Evolutionary conservation across 2,888 invertebrate genomes (phyloP).

Genomic region (Synergus umbraculus): DNA sequence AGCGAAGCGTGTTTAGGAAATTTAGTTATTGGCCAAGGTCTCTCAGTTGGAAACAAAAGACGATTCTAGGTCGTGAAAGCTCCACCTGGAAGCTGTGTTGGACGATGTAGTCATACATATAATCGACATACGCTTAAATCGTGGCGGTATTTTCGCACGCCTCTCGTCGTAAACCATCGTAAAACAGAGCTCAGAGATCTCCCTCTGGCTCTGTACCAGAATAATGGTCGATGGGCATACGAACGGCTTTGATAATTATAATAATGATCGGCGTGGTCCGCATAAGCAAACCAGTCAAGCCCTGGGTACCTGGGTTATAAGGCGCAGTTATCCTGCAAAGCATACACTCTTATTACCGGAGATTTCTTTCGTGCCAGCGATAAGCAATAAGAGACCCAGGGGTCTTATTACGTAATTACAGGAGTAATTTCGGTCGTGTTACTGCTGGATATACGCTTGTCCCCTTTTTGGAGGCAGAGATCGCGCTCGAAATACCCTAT

Average conservation of each 20-base stretch:
- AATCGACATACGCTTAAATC: conserved; percentile 65
- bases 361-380: conserved; percentile 61
- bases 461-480: background rate
- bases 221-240: conserved; percentile 46
- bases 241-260: conserved; percentile 70
- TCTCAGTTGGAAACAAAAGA: conserved; percentile 28
- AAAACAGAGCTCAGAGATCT: conserved; percentile 54
- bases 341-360: conserved; percentile 67
- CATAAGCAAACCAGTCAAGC: conserved; percentile 44
- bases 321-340: conserved; percentile 59
- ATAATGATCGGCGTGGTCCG: conserved; percentile 65
- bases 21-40: conserved; percentile 18
- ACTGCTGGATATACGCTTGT: conserved; percentile 60
- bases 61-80: conserved; percentile 44
- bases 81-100: conserved; percentile 46
- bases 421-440: conserved; percentile 70
- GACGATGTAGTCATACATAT: conserved; percentile 63
- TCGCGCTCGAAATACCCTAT: background rate
- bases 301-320: conserved; percentile 45
- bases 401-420: conserved; percentile 74
- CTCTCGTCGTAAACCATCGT: conserved; percentile 60
- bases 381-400: conserved; percentile 59
- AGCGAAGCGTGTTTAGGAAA: background rate
- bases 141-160: conserved; percentile 66
- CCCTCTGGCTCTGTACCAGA: conserved; percentile 33